Evolutionary conservation across 2,888 invertebrate genomes (phyloP), one percentile per base, ranked within the genome.

Genomic region (Caenorhabditis doughertyi): DNA sequence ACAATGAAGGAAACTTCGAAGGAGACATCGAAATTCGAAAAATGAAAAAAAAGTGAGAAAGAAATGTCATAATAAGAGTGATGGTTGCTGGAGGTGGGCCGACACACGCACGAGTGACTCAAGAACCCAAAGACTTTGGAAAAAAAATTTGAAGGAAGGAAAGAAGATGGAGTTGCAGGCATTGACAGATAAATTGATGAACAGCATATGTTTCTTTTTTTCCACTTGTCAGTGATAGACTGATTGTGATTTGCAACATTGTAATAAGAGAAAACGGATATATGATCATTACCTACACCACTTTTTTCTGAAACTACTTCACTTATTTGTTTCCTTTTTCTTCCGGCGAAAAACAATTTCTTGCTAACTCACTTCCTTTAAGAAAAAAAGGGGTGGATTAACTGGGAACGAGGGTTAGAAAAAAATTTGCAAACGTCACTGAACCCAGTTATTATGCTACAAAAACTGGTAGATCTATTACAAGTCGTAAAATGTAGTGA

Each of bases 61-160:
- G 56, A 71, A 79, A 44, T 79, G 79, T 79, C 79, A 79, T 79
- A 79, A 79, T 79, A 79, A 79, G 79, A 79, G 79, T 79, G 79
- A 79, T 79, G 71, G 79, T 79, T 71, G 79, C 49, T 51, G 55
- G 79, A 71, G 71, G 79, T 71, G 71, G 70, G 79, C 79, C 64
- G 64, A 65, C 64, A 77, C 67, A 67, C 60, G 62, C 79, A 65
- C 53, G 62, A 79, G 64, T 71, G 65, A 71, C 79, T 79, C 56
- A 60, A 67, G 60, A 62, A 77, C 67, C 60, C 49, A 68, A 76
- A 67, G 60, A 47, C 65, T 77, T 77, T 68, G 25, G 16, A 60
- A 42, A 68, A 68, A 77, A 44, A 32, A 32, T n/a, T 51, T 44
- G 44, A 56, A 18, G 60, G 18, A 60, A 29, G 35, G 32, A 47